A percentile compares a stretch with the other conserved stretches of the same genome.
phyloP scores from a whole-genome alignment of 1,140 invertebrate species.

The Ganaspis sp. region DNA sequence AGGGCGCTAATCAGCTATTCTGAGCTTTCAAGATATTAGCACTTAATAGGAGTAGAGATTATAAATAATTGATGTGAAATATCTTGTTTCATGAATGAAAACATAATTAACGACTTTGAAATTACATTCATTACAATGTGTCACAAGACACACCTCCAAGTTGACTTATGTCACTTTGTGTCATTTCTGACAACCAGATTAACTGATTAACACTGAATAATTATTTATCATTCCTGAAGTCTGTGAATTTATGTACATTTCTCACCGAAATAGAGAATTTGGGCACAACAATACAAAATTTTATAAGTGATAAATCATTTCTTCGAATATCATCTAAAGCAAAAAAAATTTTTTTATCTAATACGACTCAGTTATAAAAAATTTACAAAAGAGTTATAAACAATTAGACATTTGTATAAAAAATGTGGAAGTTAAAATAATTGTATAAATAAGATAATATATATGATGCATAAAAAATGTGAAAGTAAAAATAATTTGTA shows the following conservation, averaged over 20 bases:
- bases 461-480: too few species aligned
- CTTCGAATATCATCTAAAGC: too few species aligned
- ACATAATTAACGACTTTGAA: conserved; percentile 16
- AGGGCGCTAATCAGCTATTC: neutral
- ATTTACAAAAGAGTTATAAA: too few species aligned
- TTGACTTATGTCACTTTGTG: conserved; percentile 1
- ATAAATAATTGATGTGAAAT: neutral
- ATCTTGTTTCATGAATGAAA: conserved; percentile 13
- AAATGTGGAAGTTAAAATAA: too few species aligned
- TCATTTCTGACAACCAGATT: neutral
- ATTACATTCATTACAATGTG: neutral
- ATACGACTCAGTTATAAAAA: too few species aligned
- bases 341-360: too few species aligned
- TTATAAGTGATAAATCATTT: too few species aligned
- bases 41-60: neutral
- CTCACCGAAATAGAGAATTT: too few species aligned
- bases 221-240: neutral
- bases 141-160: conserved; percentile 8
- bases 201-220: neutral
- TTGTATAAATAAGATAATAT: too few species aligned
- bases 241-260: neutral
- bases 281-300: too few species aligned
- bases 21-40: neutral
- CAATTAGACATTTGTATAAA: too few species aligned
- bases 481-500: too few species aligned